A percentile compares a stretch with the other conserved stretches of the same genome.
These are phyloP conservation scores for Gryllus longicercus DNA, from an alignment of 2,888 invertebrate genomes.

Conservation along the genomic window DNA sequence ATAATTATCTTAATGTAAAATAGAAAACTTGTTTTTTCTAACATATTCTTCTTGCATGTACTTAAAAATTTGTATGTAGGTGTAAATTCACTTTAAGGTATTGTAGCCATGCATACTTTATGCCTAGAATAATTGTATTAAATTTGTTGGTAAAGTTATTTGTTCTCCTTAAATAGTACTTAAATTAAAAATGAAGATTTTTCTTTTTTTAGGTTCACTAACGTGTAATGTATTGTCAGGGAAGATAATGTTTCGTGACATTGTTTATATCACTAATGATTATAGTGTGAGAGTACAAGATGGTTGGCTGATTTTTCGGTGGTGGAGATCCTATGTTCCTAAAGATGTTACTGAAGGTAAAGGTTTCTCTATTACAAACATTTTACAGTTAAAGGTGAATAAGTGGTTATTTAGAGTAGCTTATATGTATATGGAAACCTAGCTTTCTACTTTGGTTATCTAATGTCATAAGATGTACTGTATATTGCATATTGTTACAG, in stretches of 20 bases:
- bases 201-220: conserved; percentile 72
- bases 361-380: no score
- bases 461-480: background rate
- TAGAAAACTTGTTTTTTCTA: background rate
- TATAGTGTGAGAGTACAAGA: conserved; percentile 90
- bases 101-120: background rate
- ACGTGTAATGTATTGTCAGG: conserved; percentile 94
- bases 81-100: background rate
- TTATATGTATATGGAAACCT: background rate
- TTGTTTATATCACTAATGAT: conserved; percentile 91
- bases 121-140: background rate
- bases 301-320: conserved; percentile 94
- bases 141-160: background rate
- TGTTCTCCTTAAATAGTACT: background rate
- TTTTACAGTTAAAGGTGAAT: no score
- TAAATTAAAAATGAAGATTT: background rate
- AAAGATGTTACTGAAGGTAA: conserved; percentile 92
- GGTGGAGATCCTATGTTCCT: conserved; percentile 95
- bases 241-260: conserved; percentile 96
- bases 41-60: no score
- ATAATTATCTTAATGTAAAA: background rate
- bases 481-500: conserved; percentile 51
- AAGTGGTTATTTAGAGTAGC: background rate
- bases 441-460: background rate
- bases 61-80: no score